Evolutionary conservation across 2,113 vertebrate genomes (phyloP).

Genomic region (Microcebus murinus): DNA sequence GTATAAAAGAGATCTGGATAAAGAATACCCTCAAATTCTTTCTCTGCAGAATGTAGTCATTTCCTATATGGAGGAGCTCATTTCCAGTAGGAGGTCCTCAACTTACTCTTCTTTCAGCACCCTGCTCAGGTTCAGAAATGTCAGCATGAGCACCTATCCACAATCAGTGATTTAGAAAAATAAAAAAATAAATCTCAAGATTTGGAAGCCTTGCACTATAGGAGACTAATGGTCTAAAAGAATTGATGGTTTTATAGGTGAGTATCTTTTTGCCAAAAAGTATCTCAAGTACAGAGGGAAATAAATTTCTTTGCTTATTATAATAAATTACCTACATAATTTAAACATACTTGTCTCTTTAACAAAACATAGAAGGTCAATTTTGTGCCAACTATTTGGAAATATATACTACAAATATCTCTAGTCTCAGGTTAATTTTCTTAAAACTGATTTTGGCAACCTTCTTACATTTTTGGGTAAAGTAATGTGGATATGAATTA

Average conservation of each 20-base stretch:
- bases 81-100: not conserved
- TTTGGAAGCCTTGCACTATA: not conserved
- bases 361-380: not conserved
- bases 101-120: not conserved
- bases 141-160: not conserved
- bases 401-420: not conserved
- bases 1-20: not conserved
- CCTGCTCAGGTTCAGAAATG: not conserved
- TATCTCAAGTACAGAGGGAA: not conserved
- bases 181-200: not conserved
- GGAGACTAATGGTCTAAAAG: not conserved
- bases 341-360: conserved; percentile 7
- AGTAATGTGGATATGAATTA: conserved; percentile 36
- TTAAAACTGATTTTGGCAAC: conserved; percentile 53
- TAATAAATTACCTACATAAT: conserved; percentile 16
- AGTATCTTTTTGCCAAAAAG: not conserved
- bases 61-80: not conserved
- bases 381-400: not conserved
- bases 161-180: not conserved
- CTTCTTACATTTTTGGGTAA: conserved; percentile 37
- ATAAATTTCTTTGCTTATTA: conserved; percentile 24
- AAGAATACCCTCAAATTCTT: not conserved
- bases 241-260: not conserved
- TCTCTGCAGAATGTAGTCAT: not conserved
- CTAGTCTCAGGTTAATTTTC: not conserved